phyloP scores from a whole-genome alignment of 2,797 vertebrate genomes.

The Chloroceryle inda region DNA sequence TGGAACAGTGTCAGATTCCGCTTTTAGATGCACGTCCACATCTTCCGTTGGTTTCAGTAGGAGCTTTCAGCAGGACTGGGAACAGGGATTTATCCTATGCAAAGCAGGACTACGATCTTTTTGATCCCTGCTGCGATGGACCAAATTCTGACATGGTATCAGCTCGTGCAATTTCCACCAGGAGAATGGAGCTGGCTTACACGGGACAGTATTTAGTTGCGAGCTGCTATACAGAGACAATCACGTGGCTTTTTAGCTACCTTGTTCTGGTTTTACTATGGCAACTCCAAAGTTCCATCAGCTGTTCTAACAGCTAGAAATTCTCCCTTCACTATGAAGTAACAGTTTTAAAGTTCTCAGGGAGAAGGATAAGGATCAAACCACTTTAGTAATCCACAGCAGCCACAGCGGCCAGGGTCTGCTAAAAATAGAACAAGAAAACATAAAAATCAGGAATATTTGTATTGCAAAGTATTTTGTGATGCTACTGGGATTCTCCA shows the following conservation, averaged over 20 bases:
- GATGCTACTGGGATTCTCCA: background rate
- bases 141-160: background rate
- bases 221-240: background rate
- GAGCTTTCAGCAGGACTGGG: background rate
- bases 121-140: background rate
- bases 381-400: background rate
- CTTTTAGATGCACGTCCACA: slow-evolving; percentile 54
- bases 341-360: background rate
- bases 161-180: background rate
- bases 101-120: background rate
- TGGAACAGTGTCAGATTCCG: slow-evolving; percentile 48
- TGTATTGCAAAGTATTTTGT: background rate
- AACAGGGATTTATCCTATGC: background rate
- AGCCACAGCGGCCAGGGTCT: background rate
- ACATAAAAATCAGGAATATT: background rate
- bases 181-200: background rate
- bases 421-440: background rate
- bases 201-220: background rate
- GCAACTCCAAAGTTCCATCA: background rate
- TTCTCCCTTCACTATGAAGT: background rate
- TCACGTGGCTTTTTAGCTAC: background rate
- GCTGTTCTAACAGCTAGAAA: background rate
- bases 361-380: background rate
- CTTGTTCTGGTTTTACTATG: background rate
- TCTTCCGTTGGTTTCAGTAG: background rate